Percentiles rank a stretch among this genome's conserved stretches.
Evolutionary conservation across 1,140 invertebrate species (phyloP).

Genomic region (Drosophila ambigua): DNA sequence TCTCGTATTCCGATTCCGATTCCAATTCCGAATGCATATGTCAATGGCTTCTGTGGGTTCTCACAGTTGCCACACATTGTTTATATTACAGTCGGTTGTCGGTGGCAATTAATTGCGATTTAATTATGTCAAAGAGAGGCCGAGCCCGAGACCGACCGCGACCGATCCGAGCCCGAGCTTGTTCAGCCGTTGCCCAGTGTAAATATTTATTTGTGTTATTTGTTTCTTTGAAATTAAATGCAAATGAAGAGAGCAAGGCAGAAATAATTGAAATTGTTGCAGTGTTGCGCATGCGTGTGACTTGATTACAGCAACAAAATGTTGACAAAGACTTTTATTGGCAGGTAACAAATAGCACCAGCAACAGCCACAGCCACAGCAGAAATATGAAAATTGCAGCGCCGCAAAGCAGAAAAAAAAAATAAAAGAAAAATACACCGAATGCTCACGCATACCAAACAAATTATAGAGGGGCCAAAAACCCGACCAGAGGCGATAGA

Average conservation of each 20-base stretch:
- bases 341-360: constrained; percentile 19
- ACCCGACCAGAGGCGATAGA: constrained; percentile 9
- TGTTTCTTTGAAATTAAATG: constrained; percentile 53
- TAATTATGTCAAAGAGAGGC: constrained; percentile 42
- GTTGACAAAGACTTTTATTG: constrained; percentile 56
- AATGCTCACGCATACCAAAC: constrained; percentile 52
- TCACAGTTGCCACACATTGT: constrained; percentile 62
- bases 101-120: constrained; percentile 61
- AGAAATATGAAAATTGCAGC: constrained; percentile 47
- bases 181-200: background rate
- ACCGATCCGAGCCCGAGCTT: too few relatives aligned
- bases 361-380: constrained; percentile 26
- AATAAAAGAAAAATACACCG: constrained; percentile 56
- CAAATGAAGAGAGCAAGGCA: constrained; percentile 55
- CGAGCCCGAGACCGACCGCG: background rate
- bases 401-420: constrained; percentile 19
- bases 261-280: constrained; percentile 30
- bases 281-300: constrained; percentile 64
- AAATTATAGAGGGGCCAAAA: constrained; percentile 48
- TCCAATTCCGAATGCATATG: constrained; percentile 26
- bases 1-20: background rate
- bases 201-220: constrained; percentile 17
- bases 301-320: constrained; percentile 48
- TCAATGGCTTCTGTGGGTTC: constrained; percentile 51
- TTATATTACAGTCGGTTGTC: constrained; percentile 46